These are phyloP conservation scores for Pitta sordida DNA, from an alignment of 2,113 vertebrate species.

Conservation along the genomic window DNA sequence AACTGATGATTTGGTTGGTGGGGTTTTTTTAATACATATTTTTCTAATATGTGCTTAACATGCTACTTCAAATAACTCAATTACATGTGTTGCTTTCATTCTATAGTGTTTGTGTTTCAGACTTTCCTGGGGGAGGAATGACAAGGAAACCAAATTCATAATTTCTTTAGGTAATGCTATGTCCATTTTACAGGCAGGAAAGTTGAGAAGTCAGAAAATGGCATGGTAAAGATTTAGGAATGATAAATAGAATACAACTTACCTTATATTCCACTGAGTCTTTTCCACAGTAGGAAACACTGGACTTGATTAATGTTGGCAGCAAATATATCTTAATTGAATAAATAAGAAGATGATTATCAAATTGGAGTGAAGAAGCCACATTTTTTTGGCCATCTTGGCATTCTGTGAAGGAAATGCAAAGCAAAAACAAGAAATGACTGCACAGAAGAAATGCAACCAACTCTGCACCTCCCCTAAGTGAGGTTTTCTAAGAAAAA, in stretches of 20 bases:
- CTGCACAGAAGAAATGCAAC: background rate
- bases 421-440: background rate
- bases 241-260: background rate
- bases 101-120: background rate
- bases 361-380: slow-evolving; percentile 6
- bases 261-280: background rate
- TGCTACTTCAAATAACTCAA: background rate
- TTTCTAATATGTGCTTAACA: background rate
- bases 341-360: slow-evolving; percentile 11
- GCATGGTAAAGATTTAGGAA: background rate
- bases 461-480: background rate
- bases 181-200: background rate
- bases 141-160: background rate
- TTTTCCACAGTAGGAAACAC: background rate
- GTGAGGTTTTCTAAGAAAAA: background rate
- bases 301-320: background rate
- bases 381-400: slow-evolving; percentile 44
- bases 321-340: background rate
- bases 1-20: background rate
- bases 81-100: fast-evolving
- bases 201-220: background rate
- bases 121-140: background rate
- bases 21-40: no score
- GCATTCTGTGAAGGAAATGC: slow-evolving; percentile 19
- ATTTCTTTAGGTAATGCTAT: background rate